These are phyloP conservation scores for Falco naumanni DNA, from an alignment of 2,797 vertebrate genomes.

Conservation along the genomic window DNA sequence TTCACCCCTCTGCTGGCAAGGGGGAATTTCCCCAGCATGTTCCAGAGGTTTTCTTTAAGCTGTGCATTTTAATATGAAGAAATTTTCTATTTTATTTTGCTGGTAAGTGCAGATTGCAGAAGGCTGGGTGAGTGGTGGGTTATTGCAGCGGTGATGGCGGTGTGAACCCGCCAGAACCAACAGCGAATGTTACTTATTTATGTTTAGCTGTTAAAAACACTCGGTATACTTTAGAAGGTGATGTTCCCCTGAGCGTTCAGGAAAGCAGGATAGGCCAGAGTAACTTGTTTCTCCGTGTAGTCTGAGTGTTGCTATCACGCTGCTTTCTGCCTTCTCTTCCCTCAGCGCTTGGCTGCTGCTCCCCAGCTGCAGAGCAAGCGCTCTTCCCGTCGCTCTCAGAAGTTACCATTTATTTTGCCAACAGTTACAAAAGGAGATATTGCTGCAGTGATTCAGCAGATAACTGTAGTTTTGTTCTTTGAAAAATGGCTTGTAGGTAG, in stretches of 20 bases:
- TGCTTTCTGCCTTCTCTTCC: neutral
- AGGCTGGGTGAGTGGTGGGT: neutral
- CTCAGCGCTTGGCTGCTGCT: neutral
- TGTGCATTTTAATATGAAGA: neutral
- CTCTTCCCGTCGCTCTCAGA: neutral
- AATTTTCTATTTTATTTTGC: neutral
- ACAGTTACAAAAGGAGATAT: neutral
- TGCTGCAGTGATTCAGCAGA: neutral
- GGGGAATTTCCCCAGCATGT: neutral
- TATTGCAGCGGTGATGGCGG: neutral
- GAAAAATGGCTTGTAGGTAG: neutral
- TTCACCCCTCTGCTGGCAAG: neutral
- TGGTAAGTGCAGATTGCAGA: neutral
- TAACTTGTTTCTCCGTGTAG: rapidly evolving
- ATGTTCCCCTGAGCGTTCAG: neutral
- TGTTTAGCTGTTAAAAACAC: neutral
- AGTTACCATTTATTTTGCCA: neutral
- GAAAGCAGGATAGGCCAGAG: neutral
- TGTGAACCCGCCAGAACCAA: neutral
- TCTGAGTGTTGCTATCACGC: rapidly evolving
- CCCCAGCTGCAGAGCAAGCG: neutral
- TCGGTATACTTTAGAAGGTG: neutral
- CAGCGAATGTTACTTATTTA: neutral
- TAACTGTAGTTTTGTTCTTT: neutral
- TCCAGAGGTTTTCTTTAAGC: neutral